Evolutionary conservation across 2,888 invertebrate species (phyloP).

Genomic region (Conchocele bisecta): DNA sequence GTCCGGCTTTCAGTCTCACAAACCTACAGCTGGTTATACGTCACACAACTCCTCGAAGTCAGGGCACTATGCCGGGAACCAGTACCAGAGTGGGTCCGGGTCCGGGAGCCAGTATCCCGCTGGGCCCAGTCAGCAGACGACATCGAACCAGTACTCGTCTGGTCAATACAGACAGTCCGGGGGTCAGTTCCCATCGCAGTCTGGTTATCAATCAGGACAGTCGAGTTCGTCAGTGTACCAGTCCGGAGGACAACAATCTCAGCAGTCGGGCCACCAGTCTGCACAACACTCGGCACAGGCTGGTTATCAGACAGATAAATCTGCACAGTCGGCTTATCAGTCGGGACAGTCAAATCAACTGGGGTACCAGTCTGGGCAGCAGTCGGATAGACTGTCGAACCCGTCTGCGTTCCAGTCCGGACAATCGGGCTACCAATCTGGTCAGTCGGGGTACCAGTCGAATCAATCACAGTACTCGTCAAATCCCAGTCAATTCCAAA

Average conservation of each 20-base stretch:
- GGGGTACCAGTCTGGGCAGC: constrained; percentile 49
- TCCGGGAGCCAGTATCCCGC: constrained; percentile 67
- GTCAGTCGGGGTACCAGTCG: constrained; percentile 44
- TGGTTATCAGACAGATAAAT: constrained; percentile 42
- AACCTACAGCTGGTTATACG: constrained; percentile 59
- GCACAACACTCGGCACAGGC: constrained; percentile 27
- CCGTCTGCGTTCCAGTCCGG: constrained; percentile 44
- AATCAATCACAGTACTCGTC: constrained; percentile 58
- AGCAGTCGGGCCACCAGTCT: constrained; percentile 9
- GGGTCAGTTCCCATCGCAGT: constrained; percentile 41
- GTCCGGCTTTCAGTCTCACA: constrained; percentile 62
- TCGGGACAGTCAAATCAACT: constrained; percentile 41
- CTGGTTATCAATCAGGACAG: constrained; percentile 33
- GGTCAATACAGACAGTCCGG: constrained; percentile 52
- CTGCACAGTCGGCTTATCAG: constrained; percentile 47
- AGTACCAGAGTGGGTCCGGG: constrained; percentile 57
- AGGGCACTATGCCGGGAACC: constrained; percentile 57
- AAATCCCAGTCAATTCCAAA: constrained; percentile 64
- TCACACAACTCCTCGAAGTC: constrained; percentile 56
- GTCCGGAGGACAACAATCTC: constrained; percentile 15
- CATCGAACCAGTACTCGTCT: constrained; percentile 62
- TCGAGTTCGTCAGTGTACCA: constrained; percentile 41
- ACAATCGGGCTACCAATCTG: constrained; percentile 38
- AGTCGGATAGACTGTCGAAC: constrained; percentile 48
- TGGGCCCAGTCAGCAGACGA: constrained; percentile 57